These are phyloP conservation scores for Agriotes lineatus DNA, from an alignment of 2,888 invertebrate species.

Conservation along the genomic window DNA sequence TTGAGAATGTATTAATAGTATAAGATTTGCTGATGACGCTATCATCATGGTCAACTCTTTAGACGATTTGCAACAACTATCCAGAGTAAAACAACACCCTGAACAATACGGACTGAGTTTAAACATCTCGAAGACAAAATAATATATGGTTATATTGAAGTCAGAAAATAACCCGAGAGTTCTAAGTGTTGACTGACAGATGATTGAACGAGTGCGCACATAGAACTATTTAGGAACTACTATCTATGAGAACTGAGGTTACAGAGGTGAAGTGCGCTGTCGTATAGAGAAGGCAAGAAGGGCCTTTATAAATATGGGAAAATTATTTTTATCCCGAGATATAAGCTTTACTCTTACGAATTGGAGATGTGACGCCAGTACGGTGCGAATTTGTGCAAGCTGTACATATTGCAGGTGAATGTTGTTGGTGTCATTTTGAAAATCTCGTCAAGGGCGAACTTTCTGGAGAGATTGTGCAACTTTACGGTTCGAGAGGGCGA, in stretches of 20 bases:
- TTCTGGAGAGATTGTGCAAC: no score
- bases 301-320: constrained; percentile 12
- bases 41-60: neutral
- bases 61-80: neutral
- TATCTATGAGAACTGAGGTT: constrained; percentile 9
- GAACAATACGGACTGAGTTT: constrained; percentile 5
- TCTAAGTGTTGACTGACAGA: constrained; percentile 4
- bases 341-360: constrained; percentile 10
- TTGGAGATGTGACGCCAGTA: no score
- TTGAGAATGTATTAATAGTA: neutral
- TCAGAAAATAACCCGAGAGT: neutral
- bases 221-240: constrained; percentile 7
- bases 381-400: no score
- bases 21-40: neutral
- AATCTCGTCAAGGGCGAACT: no score
- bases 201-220: constrained; percentile 7
- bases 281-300: constrained; percentile 10
- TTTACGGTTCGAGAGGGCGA: no score
- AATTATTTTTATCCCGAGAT: constrained; percentile 4
- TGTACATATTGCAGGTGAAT: no score
- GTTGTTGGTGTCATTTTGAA: no score
- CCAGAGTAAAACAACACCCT: constrained; percentile 2
- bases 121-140: constrained; percentile 8
- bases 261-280: constrained; percentile 13
- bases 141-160: neutral